These are phyloP conservation scores for Malthinus flaveolus DNA, from an alignment of 2,888 invertebrate species.

Conservation along the genomic window DNA sequence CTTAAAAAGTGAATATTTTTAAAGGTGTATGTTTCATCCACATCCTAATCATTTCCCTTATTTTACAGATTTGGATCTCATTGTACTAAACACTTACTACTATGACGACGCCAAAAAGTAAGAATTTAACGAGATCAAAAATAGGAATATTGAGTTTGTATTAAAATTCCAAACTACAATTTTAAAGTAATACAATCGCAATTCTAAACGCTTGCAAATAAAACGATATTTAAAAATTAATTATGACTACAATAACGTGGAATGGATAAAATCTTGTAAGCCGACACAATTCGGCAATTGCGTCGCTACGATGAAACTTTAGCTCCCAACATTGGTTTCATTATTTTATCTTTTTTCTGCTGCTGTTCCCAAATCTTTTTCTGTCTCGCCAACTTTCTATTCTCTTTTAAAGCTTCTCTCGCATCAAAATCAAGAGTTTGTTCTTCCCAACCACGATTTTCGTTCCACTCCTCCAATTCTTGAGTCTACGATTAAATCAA, in stretches of 20 bases:
- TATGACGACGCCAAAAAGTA: too few species aligned
- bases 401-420: constrained; percentile 46
- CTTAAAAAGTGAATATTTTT: too few species aligned
- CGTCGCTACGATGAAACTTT: constrained; percentile 40
- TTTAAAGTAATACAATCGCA: too few species aligned
- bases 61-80: too few species aligned
- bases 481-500: constrained; percentile 35
- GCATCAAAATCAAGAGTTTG: constrained; percentile 47
- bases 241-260: background rate
- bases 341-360: constrained; percentile 44
- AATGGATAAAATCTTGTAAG: background rate
- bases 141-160: too few species aligned
- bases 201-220: too few species aligned
- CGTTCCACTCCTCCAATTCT: constrained; percentile 52
- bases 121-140: too few species aligned
- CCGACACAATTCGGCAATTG: background rate
- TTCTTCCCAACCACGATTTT: constrained; percentile 50
- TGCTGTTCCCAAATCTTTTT: constrained; percentile 48
- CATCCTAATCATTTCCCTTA: too few species aligned
- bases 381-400: constrained; percentile 48
- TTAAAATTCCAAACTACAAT: too few species aligned
- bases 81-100: too few species aligned
- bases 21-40: too few species aligned
- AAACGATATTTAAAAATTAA: background rate
- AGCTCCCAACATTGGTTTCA: constrained; percentile 39